Percentiles rank a stretch among this genome's conserved stretches.
Evolutionary conservation across 2,113 vertebrate genomes (phyloP).

Genomic region (Hypomesus transpacificus): DNA sequence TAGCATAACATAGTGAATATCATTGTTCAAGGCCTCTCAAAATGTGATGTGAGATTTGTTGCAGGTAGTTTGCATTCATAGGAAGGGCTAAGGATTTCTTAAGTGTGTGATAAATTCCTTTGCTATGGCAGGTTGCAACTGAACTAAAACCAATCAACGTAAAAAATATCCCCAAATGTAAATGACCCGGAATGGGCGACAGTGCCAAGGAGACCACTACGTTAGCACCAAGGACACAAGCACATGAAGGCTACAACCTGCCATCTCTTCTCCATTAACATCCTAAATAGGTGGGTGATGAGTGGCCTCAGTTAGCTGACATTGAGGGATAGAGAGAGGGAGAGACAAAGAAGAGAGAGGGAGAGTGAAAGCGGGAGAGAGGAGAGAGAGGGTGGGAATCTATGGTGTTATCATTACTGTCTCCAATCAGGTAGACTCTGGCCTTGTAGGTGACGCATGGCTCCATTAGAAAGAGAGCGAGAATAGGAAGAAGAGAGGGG

Average conservation of each 20-base stretch:
- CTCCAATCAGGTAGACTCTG: conserved; percentile 59
- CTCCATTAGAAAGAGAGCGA: conserved; percentile 55
- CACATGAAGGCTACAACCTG: not conserved
- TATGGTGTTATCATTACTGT: conserved; percentile 48
- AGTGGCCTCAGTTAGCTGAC: conserved; percentile 41
- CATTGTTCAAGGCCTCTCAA: too few species aligned
- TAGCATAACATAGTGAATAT: too few species aligned
- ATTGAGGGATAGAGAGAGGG: not conserved
- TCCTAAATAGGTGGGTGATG: conserved; percentile 59
- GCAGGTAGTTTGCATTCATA: conserved; percentile 43
- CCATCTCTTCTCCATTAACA: conserved; percentile 54
- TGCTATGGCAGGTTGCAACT: not conserved
- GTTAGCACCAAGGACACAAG: conserved; percentile 37
- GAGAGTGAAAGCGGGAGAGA: not conserved
- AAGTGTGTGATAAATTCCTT: too few species aligned
- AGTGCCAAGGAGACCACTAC: conserved; percentile 43
- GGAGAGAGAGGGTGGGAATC: conserved; percentile 22
- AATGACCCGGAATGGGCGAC: conserved; percentile 40
- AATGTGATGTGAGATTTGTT: not conserved
- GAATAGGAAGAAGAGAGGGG: conserved; percentile 10
- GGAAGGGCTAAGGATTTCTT: conserved; percentile 29
- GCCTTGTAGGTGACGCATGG: conserved; percentile 68
- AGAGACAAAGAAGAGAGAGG: not conserved
- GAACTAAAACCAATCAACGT: not conserved
- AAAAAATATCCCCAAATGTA: conserved; percentile 22